Evolutionary conservation across 1,140 invertebrate genomes (phyloP), one percentile per base, ranked within the genome.

Genomic region (Drosophila teissieri): DNA sequence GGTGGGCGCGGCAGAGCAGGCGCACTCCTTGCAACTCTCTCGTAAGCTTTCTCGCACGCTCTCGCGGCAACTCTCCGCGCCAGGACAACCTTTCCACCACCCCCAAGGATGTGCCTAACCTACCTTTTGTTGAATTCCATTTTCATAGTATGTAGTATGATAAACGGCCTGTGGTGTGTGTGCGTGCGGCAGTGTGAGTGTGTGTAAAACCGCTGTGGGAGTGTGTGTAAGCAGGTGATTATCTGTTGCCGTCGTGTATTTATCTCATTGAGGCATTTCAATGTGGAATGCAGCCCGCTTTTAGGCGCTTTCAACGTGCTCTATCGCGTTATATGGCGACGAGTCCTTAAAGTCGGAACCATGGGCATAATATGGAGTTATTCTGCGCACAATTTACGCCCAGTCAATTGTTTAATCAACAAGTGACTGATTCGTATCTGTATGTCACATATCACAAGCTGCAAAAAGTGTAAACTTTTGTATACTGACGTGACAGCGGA

Each of bases 221-320:
- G 75, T 82, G 80, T 89, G 84, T 88, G 60, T 89, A 89, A 88
- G 84, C 85, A 89, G 84, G 84, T 89, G 84, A 89, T 89, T 89
- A 89, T 89, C 84, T 89, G 84, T 89, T 89, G 84, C 84, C 88
- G 80, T 62, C 56, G 76, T 65, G 73, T 78, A 89, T 84, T 89
- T 90, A 84, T 89, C 84, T 80, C 80, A 90, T 89, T 89, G 84
- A 84, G 78, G 80, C 56, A 67, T 67, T 65, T 61, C 31, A 73
- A 75, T 53, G 77, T 72, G 61, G 63, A 62, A 75, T 46, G 51
- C 44, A 57, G 42, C 42, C 36, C 24, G 67, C 64, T 70, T 70
- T 55, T 54, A 69, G 67, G 44, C 51, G 51, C 52, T 8, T 3
- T 14, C 27, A 57, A 57, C 68, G 68, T 72, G 68, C 65, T 52